Evolutionary conservation across 2,113 vertebrate species (phyloP), one percentile per base, ranked within the genome.

Genomic region (Cebidichthys violaceus): DNA sequence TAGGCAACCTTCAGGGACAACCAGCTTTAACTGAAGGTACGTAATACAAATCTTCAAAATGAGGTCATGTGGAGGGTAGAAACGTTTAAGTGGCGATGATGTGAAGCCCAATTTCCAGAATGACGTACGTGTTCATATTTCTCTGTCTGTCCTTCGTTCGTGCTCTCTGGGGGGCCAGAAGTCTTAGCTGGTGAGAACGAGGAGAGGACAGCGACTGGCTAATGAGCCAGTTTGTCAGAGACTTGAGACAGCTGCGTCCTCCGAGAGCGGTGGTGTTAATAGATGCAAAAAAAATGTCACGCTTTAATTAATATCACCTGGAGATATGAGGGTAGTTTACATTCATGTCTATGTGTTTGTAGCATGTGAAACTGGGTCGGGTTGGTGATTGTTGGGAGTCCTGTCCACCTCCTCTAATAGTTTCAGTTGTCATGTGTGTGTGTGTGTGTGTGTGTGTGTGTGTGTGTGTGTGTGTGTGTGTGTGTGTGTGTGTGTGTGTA

Each of bases 291-390:
- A 85, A 90, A 82, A 50, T 73, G 72, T 85, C 62, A 59, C 59
- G 13, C 45, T 70, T 54, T 76, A 75, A 89, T 86, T 77, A 67
- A 80, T 76, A 65, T 85, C 81, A 83, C 37, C 37, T 85, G 83
- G 35, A 77, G 62, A 57, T 66, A 33, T 54, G 9, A 37, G 18
- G 35, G 9, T 33, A 15, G 15, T 84, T 84, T 71, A 87, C 20
- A n/a, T 52, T 37, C 0, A 55, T 69, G 60, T 29, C 31, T 50
- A 3, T 65, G 31, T 75, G 41, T 50, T 60, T 64, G 39, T 24
- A 41, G 13, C 59, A n/a, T 0, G 45, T 76, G 45, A 65, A 81
- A 54, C 35, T 59, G 13, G 6, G 61, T 60, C 2, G 0, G 24
- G 54, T 24, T 55, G 54, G 22, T 24, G 54, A 24, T 55, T 55